These are phyloP conservation scores for Drosophila peninsularis DNA, from an alignment of 2,888 invertebrate genomes.

Conservation along the genomic window DNA sequence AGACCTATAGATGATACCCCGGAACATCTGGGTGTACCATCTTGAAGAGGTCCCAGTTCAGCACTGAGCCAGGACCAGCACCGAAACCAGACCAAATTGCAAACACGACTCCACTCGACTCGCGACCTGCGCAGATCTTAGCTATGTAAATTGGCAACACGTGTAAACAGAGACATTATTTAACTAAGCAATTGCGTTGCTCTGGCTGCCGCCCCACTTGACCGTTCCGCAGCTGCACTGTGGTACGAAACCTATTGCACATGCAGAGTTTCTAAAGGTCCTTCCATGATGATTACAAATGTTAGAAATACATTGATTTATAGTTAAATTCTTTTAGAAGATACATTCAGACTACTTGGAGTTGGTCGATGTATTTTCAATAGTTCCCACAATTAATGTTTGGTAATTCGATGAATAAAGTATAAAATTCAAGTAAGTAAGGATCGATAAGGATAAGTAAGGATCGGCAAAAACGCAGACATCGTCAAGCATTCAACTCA, in stretches of 20 bases:
- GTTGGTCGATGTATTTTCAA: no score
- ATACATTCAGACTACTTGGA: no score
- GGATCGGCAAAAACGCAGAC: no score
- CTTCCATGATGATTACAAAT: no score
- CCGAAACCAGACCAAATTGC: not conserved
- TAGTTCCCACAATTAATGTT: no score
- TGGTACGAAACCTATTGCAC: slow-evolving; percentile 11
- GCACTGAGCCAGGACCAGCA: slow-evolving; percentile 21
- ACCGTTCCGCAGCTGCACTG: slow-evolving; percentile 7
- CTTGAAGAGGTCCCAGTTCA: slow-evolving; percentile 12
- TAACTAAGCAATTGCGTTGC: slow-evolving; percentile 49
- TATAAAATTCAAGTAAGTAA: no score
- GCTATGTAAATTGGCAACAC: slow-evolving; percentile 52
- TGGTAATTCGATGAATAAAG: no score
- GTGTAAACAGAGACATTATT: slow-evolving; percentile 73
- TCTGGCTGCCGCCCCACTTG: slow-evolving; percentile 21
- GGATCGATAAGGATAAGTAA: no score
- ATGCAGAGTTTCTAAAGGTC: no score
- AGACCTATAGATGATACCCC: not conserved
- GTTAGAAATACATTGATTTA: no score
- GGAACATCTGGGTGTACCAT: slow-evolving; percentile 4
- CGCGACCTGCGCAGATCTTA: slow-evolving; percentile 44
- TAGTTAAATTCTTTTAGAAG: no score
- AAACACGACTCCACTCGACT: slow-evolving; percentile 14
- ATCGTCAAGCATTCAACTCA: no score